These are phyloP conservation scores for Zaprionus camerounensis DNA, from an alignment of 1,140 invertebrate species.

Conservation along the genomic window DNA sequence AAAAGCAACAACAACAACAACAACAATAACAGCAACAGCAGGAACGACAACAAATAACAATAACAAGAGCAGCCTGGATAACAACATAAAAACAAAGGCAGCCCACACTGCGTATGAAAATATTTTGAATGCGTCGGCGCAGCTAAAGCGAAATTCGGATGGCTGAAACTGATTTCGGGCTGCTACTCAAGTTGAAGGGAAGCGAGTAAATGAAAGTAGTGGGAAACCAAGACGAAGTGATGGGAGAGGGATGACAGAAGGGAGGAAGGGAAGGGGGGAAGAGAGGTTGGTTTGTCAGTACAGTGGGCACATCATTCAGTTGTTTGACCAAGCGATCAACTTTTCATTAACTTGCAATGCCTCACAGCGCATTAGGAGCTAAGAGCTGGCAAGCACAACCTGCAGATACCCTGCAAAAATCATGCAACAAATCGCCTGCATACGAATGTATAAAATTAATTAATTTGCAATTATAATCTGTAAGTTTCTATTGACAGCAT, in stretches of 20 bases:
- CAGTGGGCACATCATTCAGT: background rate
- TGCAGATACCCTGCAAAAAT: background rate
- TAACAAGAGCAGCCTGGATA: slow-evolving; percentile 12
- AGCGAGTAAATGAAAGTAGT: too few species aligned
- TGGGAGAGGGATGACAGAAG: background rate
- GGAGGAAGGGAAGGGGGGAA: background rate
- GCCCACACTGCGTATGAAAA: slow-evolving; percentile 53
- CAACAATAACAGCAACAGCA: slow-evolving; percentile 8
- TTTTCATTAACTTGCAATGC: background rate
- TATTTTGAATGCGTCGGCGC: slow-evolving; percentile 43
- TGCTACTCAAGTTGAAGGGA: background rate
- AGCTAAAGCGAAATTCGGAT: slow-evolving; percentile 12
- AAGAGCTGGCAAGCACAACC: background rate
- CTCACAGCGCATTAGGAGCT: background rate
- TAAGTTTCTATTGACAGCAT: too few species aligned
- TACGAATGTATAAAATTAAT: background rate
- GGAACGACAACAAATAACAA: slow-evolving; percentile 13
- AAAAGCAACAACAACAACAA: slow-evolving; percentile 22
- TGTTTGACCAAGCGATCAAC: background rate
- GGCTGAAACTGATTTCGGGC: slow-evolving; percentile 9
- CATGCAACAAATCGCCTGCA: background rate
- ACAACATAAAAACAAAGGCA: slow-evolving; percentile 51
- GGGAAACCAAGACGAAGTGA: background rate
- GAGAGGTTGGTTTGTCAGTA: background rate
- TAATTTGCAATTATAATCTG: too few species aligned